Base-by-base conservation (phyloP, 2,888 invertebrate genomes). In the Julus scandinavius region DNA sequence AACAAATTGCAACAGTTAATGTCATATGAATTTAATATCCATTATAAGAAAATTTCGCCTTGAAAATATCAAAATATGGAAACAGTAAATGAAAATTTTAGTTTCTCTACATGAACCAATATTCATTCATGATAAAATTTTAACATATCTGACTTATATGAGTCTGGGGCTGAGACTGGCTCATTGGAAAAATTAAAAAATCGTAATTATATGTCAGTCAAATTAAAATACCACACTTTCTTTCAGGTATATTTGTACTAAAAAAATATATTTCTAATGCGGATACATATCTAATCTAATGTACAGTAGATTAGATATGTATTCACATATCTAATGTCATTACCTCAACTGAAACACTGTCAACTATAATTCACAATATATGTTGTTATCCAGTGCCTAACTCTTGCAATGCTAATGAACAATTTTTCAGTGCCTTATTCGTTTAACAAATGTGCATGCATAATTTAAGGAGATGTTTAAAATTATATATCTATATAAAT, bases 331-430 rank as follows among this genome's bases (percentile, higher is more conserved):
- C 29, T 29, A 29, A 29, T 29, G 80, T 38, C 13, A 80, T 80
- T 80, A 29, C 80, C 80, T 80, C 38, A 80, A 72, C 72, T 29
- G 3, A 72, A 29, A n/a, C 72, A 72, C 29, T 72, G 72, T 72
- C 6, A 72, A 40, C 29, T 80, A 38, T 38, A 38, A 80, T 80
- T 38, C 15, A 38, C 80, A 80, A 38, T 80, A 72, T 20, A 80
- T 80, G 80, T 80, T 80, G 80, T 80, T 38, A 80, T 80, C 38
- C 80, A 80, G 80, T 80, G 80, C 80, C 80, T 80, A 72, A 80
- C 38, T 80, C 80, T 80, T 80, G 80, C 80, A 80, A 80, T 80
- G 80, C 80, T 38, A 15, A 72, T 72, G 11, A 72, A 80, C 29
- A 80, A 38, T 40, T 72, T 20, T 80, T 80, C 80, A 80, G 80